A percentile compares a stretch with the other conserved stretches of the same genome.
These are phyloP conservation scores for Bungarus multicinctus DNA, from an alignment of 2,113 vertebrate species.

Conservation along the genomic window DNA sequence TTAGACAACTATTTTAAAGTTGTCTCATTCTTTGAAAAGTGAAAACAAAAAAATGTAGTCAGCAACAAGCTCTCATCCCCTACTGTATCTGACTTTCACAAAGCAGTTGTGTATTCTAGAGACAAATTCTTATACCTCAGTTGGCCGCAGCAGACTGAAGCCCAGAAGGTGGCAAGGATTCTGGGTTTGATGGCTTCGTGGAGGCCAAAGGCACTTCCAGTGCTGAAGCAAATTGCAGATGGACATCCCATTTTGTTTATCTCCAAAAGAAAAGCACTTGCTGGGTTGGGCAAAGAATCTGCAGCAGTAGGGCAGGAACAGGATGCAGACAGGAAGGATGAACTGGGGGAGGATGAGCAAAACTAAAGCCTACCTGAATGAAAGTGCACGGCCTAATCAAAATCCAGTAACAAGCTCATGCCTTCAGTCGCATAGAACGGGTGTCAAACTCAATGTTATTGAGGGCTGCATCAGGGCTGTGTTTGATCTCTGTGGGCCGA, in stretches of 20 bases:
- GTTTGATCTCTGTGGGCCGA: too few relatives aligned
- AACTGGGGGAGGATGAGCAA: background rate
- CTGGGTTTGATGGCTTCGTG: background rate
- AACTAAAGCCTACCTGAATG: background rate
- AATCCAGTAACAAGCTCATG: background rate
- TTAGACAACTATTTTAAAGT: constrained; percentile 43
- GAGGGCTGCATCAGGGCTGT: too few relatives aligned
- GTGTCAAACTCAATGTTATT: too few relatives aligned
- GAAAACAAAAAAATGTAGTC: constrained; percentile 6
- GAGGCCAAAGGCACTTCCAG: background rate
- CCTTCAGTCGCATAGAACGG: background rate
- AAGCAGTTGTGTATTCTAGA: background rate
- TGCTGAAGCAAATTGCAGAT: background rate
- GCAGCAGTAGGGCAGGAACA: background rate
- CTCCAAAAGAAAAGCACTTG: constrained; percentile 9
- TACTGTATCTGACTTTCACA: background rate
- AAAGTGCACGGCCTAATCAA: background rate
- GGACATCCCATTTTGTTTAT: background rate
- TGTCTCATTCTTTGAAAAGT: background rate
- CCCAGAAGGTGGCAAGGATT: background rate
- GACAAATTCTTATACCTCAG: background rate
- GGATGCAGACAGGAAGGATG: constrained; percentile 3
- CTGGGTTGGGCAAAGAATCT: background rate
- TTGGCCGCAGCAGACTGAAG: background rate
- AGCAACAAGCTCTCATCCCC: background rate